A percentile compares a stretch with the other conserved stretches of the same genome.
These are phyloP conservation scores for Yponomeuta sedellus DNA, from an alignment of 2,888 invertebrate species.

Conservation along the genomic window DNA sequence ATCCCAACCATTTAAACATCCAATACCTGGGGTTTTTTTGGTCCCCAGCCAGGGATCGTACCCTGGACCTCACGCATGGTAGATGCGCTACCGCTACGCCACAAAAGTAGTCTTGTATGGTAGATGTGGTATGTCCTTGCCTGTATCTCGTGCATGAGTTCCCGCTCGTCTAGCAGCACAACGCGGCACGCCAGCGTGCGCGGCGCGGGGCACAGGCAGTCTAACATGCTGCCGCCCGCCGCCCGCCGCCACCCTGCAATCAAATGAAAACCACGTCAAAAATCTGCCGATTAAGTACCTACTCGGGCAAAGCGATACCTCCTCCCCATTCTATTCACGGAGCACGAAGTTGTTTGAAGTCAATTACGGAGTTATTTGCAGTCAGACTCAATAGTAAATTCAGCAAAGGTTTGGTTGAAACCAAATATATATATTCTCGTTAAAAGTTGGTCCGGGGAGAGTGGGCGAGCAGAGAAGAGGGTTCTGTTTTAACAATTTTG, in stretches of 20 bases:
- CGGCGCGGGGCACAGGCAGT: slow-evolving; percentile 77
- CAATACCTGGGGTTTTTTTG: no score
- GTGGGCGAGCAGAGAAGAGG: slow-evolving; percentile 41
- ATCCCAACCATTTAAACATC: no score
- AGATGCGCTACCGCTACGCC: no score
- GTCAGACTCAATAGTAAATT: slow-evolving; percentile 71
- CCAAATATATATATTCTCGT: slow-evolving; percentile 74
- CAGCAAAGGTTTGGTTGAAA: slow-evolving; percentile 73
- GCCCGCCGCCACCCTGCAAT: slow-evolving; percentile 18
- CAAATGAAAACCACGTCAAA: slow-evolving; percentile 4
- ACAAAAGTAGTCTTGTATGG: no score
- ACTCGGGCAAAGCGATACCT: slow-evolving; percentile 32
- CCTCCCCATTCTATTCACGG: slow-evolving; percentile 46
- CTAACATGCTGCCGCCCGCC: slow-evolving; percentile 58
- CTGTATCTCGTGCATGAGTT: slow-evolving; percentile 92
- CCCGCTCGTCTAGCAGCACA: slow-evolving; percentile 92
- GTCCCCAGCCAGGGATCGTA: no score
- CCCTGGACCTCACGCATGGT: no score
- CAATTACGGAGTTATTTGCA: slow-evolving; percentile 74
- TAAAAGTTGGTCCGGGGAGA: slow-evolving; percentile 69
- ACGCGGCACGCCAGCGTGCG: slow-evolving; percentile 86
- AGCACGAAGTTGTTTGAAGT: slow-evolving; percentile 68
- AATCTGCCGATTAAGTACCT: background rate
- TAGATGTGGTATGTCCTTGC: slow-evolving; percentile 59
- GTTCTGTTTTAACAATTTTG: slow-evolving; percentile 71